Base-by-base conservation (phyloP, 2,888 invertebrate genomes). In the Rhopalosiphum nymphaeae region DNA sequence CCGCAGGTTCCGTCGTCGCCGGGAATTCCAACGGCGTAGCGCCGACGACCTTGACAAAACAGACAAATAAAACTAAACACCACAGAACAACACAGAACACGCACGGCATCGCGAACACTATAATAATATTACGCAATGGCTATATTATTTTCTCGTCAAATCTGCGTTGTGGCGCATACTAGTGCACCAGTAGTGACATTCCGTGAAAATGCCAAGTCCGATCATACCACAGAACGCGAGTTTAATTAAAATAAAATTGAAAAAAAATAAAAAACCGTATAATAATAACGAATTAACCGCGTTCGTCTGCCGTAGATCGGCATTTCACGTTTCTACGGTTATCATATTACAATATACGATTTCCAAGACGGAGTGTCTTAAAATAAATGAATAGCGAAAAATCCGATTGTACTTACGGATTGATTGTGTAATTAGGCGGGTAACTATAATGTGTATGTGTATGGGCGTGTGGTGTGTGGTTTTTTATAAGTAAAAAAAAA, bases 21-120 rank as follows among this genome's bases (percentile, higher is more conserved):
- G 1, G 25, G 67, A n/a, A 25, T 42, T n/a, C n/a, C 78, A 53
- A 0, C n/a, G 53, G 44, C 84, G 25, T 42, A 7, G 29, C 49
- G 16, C 91, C 7, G 36, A 78, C 42, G 25, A 91, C 78, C 91
- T 91, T 91, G 53, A 91, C 3, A 78, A 89, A 57, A 89, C 29
- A 78, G 78, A 44, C 78, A 44, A 42, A 53, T 29, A 53, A 49
- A 36, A 89, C 78, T 44, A 44, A 44, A 44, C 85, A 29, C 85
- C 44, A 26, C 85, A 29, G 44, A 85, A 85, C 85, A 26, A 36
- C 36, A 67, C 16, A 5, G 67, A 16, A 78, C 78, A 21, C 78
- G 78, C 36, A 36, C 78, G 78, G 21, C 21, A 78, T 78, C 36
- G 78, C 78, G 78, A 78, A 36, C 36, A 67, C n/a, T 67, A 16